Base-by-base conservation (phyloP, 2,797 vertebrate species). In the Anomalospiza imberbis region DNA sequence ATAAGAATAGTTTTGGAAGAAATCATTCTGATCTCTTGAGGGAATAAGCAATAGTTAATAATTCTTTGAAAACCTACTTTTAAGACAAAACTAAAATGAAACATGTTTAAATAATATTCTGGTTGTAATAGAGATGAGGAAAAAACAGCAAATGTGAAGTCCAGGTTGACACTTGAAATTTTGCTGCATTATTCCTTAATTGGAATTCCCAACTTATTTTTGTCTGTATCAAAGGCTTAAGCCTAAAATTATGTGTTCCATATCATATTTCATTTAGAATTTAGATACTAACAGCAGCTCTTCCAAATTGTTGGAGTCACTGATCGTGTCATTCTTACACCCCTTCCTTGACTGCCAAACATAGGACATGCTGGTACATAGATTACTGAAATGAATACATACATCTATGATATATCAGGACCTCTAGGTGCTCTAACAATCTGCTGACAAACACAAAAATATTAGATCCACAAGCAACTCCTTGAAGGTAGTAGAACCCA, bases 31-130 rank as follows among this genome's bases (percentile, higher is more conserved):
- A 61, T 86, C 83, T 96, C 80, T 89, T 93, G 68, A 90, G 74
- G 84, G 94, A 95, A 96, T 93, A 92, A 93, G 17, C 34, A 55
- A 28, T 87, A 80, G 75, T 89, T 97, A 89, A 78, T 87, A 95
- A 95, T 68, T 74, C 15, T 61, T 71, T 60, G 71, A 58, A 77
- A 84, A 87, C 71, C 3, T 48, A 79, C 66, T 95, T 91, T 90
- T 44, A 67, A 94, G 75, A 63, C 61, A 93, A 89, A 95, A 93
- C 94, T 85, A 82, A 89, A 89, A 92, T 91, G 4, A 61, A 34
- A 51, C 42, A 29, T 71, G 28, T 94, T 96, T 89, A 94, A 93
- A 76, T 95, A 95, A 93, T 54, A 47, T 70, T 29, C 86, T 93
- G 89, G 58, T 92, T 92, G 72, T 87, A 92, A 90, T 29, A 94